phyloP scores from a whole-genome alignment of 2,888 invertebrate genomes.

The Ischnura elegans region DNA sequence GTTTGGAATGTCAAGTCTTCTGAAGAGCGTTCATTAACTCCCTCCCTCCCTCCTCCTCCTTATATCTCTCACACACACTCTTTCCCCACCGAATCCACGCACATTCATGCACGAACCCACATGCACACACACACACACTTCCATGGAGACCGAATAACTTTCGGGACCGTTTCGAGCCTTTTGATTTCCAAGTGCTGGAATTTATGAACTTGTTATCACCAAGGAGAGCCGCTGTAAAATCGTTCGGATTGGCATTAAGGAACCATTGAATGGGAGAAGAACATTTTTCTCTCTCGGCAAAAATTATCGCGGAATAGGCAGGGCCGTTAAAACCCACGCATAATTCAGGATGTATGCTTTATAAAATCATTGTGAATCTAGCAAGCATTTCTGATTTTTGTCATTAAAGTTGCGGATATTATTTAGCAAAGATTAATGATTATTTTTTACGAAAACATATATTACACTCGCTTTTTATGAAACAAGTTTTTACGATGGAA shows the following conservation, averaged over 20 bases:
- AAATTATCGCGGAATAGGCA: neutral
- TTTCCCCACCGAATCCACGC: too few species aligned
- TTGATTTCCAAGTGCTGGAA: neutral
- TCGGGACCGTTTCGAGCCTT: neutral
- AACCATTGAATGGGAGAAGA: neutral
- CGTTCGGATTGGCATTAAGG: neutral
- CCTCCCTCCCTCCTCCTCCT: neutral
- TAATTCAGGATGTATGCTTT: neutral
- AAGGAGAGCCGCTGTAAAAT: neutral
- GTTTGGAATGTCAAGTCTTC: neutral
- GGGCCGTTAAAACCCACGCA: neutral
- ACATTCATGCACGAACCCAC: too few species aligned
- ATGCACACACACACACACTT: neutral
- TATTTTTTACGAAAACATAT: too few species aligned
- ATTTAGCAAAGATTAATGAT: too few species aligned
- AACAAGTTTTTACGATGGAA: too few species aligned
- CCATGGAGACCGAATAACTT: neutral
- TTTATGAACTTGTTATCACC: neutral
- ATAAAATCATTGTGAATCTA: neutral
- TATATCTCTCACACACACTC: too few species aligned
- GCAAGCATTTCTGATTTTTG: too few species aligned
- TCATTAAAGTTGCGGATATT: too few species aligned
- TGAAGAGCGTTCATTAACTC: conserved; percentile 26
- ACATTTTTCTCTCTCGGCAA: neutral
- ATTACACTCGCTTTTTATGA: too few species aligned